phyloP scores from a whole-genome alignment of 2,888 invertebrate genomes.

The Orthosia gothica region DNA sequence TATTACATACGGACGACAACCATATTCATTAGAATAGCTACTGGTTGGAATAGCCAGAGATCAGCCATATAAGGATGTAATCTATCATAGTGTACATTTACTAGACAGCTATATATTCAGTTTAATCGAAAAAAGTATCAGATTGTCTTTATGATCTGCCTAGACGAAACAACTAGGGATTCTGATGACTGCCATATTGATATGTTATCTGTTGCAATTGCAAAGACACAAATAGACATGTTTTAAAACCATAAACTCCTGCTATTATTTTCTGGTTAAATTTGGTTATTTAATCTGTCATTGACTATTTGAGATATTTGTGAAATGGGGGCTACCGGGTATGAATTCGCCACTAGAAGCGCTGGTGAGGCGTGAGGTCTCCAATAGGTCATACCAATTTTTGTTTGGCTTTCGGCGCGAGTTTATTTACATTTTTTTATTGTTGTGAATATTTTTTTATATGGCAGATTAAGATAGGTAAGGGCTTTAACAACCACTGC shows the following conservation, averaged over 20 bases:
- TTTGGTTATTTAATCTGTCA: not conserved
- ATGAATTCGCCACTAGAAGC: no score
- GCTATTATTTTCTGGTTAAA: constrained; percentile 4
- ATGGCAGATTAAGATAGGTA: no score
- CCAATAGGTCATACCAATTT: no score
- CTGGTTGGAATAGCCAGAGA: not conserved
- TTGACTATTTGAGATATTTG: not conserved
- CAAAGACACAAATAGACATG: constrained; percentile 27
- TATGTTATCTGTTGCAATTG: constrained; percentile 26
- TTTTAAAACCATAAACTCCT: constrained; percentile 1
- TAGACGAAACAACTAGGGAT: not conserved
- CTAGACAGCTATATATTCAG: not conserved
- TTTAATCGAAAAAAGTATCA: constrained; percentile 9
- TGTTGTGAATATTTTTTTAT: no score
- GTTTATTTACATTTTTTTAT: no score
- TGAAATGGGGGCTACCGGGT: not conserved
- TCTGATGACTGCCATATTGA: not conserved
- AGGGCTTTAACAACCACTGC: no score
- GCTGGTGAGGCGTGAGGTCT: no score
- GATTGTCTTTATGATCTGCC: not conserved
- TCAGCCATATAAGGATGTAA: not conserved
- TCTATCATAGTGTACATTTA: constrained; percentile 1
- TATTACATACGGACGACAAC: not conserved
- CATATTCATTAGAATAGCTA: not conserved
- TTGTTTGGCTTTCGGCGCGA: no score